Base-by-base conservation (phyloP, 64 coral and sea anemone genomes). In the Porites lutea region DNA sequence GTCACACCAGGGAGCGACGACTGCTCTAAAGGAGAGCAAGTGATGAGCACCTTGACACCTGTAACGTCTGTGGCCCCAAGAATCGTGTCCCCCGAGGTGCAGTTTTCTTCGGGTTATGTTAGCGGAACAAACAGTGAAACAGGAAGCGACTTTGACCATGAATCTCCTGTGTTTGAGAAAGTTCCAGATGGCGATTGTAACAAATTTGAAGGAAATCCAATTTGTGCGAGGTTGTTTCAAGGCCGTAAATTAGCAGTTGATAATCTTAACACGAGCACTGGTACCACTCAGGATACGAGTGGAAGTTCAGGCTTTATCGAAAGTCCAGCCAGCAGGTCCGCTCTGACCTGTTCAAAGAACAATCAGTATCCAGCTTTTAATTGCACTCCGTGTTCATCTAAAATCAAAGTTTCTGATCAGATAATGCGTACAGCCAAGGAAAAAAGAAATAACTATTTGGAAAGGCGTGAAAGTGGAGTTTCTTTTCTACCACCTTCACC, bases 221-320 rank as follows among this genome's bases (percentile, higher is more conserved):
- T 48, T 12, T 5, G 16, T 47, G 50, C 37, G 20, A 79, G 21
- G 22, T 3, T 23, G 11, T n/a, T 57, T 60, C 3, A 16, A 18
- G 16, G 59, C 59, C 8, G 43, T 64, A 43, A 52, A 43, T 23
- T 84, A 0, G 75, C 19, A 19, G n/a, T 9, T 3, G 15, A 78
- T 55, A 4, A 19, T 65, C 8, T 5, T 65, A 27, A 7, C 51
- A 12, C 6, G 22, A 55, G n/a, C 1, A 84, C 14, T 3, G 15
- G 2, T 84, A 61, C 18, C 6, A 22, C 0, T 20, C 45, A 11
- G 15, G 46, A 84, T 52, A 68, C 81, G 21, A 84, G 59, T 68
- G 81, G 61, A 67, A 84, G 81, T 84, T 84, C 81, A 23, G 81
- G 81, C 9, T 84, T 84, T 52, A 84, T 52, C 64, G 78, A 81